A percentile compares a stretch with the other conserved stretches of the same genome.
Conservation (phyloP, 92 coral and sea anemone species). For the Meandrina meandrites region DNA sequence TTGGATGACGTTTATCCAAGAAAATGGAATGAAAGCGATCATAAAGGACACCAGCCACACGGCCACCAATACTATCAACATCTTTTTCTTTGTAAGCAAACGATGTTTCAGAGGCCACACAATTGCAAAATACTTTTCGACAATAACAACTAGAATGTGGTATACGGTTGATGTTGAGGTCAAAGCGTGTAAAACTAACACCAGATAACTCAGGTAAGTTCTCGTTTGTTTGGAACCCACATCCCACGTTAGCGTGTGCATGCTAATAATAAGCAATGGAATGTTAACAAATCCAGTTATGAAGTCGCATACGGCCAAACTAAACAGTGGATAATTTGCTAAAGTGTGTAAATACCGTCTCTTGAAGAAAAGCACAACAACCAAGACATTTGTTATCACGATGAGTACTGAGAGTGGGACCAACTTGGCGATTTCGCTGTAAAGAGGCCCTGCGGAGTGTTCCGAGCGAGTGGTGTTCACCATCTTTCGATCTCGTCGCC, state of each 20-base stretch:
- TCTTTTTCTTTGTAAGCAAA: conserved; percentile 11
- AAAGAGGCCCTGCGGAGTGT: not conserved
- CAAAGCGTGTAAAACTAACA: conserved; percentile 33
- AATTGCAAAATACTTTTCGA: conserved; percentile 41
- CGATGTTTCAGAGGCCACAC: conserved; percentile 43
- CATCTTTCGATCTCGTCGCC: not conserved
- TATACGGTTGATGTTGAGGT: conserved; percentile 39
- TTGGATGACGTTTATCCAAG: conserved; percentile 19
- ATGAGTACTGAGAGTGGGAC: conserved; percentile 13
- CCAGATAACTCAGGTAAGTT: not conserved
- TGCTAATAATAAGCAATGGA: conserved; percentile 36
- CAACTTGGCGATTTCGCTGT: conserved; percentile 23
- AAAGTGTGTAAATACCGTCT: not conserved
- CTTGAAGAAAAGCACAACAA: conserved; percentile 11
- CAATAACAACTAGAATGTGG: conserved; percentile 48
- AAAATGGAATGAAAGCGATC: conserved; percentile 37
- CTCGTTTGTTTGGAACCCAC: not conserved
- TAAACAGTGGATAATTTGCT: conserved; percentile 27
- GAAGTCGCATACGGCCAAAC: conserved; percentile 58
- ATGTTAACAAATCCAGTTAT: conserved; percentile 53
- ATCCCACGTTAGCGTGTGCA: not conserved
- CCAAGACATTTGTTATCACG: conserved; percentile 23
- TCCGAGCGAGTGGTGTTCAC: not conserved
- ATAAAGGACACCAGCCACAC: conserved; percentile 17
- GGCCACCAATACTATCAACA: conserved; percentile 4